A percentile compares a stretch with the other conserved stretches of the same genome.
Evolutionary conservation across 2,888 invertebrate species (phyloP).

Genomic region (Belgica antarctica): DNA sequence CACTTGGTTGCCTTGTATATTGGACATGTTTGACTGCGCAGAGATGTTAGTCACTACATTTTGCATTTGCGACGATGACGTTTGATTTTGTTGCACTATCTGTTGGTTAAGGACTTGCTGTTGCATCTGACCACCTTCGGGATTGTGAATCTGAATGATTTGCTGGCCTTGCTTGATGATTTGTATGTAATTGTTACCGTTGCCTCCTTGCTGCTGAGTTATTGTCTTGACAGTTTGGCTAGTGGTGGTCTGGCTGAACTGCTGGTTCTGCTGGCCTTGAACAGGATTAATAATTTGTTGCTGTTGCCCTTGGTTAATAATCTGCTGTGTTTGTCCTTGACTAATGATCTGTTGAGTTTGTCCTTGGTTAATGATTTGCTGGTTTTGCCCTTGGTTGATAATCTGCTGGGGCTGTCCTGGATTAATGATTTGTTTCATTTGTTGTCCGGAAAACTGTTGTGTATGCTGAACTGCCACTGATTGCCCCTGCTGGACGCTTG

Average conservation of each 20-base stretch:
- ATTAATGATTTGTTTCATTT: conserved; percentile 36
- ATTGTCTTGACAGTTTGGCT: conserved; percentile 2
- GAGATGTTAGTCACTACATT: too few species aligned
- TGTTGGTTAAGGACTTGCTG: too few species aligned
- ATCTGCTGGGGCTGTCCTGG: conserved; percentile 30
- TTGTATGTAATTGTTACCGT: conserved; percentile 18
- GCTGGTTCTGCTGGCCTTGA: conserved; percentile 1
- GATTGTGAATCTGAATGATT: conserved; percentile 46
- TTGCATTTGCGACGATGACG: not conserved
- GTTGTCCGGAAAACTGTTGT: conserved; percentile 49
- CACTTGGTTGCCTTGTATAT: too few species aligned
- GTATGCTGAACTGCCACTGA: conserved; percentile 49
- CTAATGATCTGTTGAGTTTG: conserved; percentile 34
- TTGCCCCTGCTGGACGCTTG: conserved; percentile 45
- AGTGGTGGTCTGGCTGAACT: conserved; percentile 2
- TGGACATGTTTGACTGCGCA: too few species aligned
- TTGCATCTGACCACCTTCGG: conserved; percentile 45
- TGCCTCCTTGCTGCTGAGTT: conserved; percentile 29
- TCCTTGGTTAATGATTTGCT: too few species aligned
- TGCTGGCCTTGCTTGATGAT: conserved; percentile 44
- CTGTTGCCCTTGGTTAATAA: conserved; percentile 10
- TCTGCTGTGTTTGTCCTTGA: conserved; percentile 52
- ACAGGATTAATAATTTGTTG: conserved; percentile 34
- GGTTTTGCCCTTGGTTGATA: too few species aligned
- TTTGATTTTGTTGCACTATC: too few species aligned